Evolutionary conservation across 2,113 vertebrate species (phyloP), one percentile per base, ranked within the genome.

Genomic region (Phalacrocorax brasilianus): DNA sequence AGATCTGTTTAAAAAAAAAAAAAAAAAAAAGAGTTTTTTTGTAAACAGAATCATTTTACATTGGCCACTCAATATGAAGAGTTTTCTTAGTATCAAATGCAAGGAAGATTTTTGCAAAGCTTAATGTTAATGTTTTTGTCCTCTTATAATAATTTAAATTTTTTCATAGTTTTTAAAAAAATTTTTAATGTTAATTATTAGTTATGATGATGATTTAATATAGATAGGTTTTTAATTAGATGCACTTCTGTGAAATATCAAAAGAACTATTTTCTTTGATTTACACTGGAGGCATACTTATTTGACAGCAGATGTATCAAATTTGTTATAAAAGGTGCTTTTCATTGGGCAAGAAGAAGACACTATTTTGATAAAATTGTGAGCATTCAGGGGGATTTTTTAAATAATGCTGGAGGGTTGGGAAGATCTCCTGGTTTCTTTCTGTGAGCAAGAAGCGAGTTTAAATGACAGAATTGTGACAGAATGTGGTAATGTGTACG

Each of bases 161-260:
- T 98, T 98, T 98, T 98, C 97, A 97, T 98, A 98, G 97, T 93
- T 98, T 95, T 96, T 9, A 68, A 95, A 97, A 95, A 98, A 95
- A 97, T 98, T 97, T 97, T 98, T 98, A 97, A 97, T 98, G 98
- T 98, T 98, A 97, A 98, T 97, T 98, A 98, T 98, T 98, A 98
- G 97, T 98, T 98, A 96, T 94, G 88, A 95, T 98, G 85, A 98
- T 98, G 82, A 98, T 98, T 98, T 98, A 96, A 96, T 97, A 97
- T 98, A 97, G 95, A 95, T 97, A 97, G 95, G 93, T 98, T 97
- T 97, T 98, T 96, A 98, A 98, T 96, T 98, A 98, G 98, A 97
- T 98, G 98, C 98, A 98, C 98, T 98, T 98, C 98, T 98, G 98
- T 98, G 98, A 98, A 98, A 97, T 98, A 98, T 98, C 97, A 98